Percentiles rank a stretch among this genome's conserved stretches.
Evolutionary conservation across 2,888 invertebrate species (phyloP).

Genomic region (Drosophila crucigera): DNA sequence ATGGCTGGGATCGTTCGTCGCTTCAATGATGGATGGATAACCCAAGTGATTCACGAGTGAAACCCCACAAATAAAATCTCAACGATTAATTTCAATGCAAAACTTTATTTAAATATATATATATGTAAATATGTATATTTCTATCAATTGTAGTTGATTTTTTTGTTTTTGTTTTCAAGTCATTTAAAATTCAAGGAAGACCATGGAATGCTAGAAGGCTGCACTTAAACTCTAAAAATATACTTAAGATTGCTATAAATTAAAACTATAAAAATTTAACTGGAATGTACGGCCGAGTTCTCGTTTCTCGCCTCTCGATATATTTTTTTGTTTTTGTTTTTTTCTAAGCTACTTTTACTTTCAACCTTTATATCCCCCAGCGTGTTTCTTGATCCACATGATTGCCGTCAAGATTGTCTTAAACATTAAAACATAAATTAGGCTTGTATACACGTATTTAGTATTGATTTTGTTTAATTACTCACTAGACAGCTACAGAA

Average conservation of each 20-base stretch:
- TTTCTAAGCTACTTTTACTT: slow-evolving; percentile 65
- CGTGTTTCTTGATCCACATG: slow-evolving; percentile 53
- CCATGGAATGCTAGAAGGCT: slow-evolving; percentile 72
- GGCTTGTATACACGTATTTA: slow-evolving; percentile 44
- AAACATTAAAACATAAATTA: slow-evolving; percentile 66
- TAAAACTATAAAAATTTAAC: slow-evolving; percentile 62
- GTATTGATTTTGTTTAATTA: slow-evolving; percentile 30
- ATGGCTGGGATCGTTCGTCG: slow-evolving; percentile 30
- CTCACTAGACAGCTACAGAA: slow-evolving; percentile 37
- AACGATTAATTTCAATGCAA: slow-evolving; percentile 59
- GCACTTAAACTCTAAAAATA: slow-evolving; percentile 43
- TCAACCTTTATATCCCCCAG: slow-evolving; percentile 76
- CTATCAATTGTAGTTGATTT: slow-evolving; percentile 21
- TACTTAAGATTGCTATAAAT: slow-evolving; percentile 46
- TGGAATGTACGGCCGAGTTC: slow-evolving; percentile 56
- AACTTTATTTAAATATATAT: slow-evolving; percentile 60
- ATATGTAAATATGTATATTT: slow-evolving; percentile 38
- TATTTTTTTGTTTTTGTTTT: slow-evolving; percentile 3
- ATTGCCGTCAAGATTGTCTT: slow-evolving; percentile 67
- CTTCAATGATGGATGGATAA: slow-evolving; percentile 62
- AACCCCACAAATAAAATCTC: slow-evolving; percentile 18
- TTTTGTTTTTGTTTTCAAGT: slow-evolving; percentile 33
- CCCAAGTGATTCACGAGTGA: slow-evolving; percentile 53
- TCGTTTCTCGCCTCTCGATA: slow-evolving; percentile 21
- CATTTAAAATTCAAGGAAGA: slow-evolving; percentile 77